These are phyloP conservation scores for Lerista edwardsae DNA, from an alignment of 2,797 vertebrate genomes.

Conservation along the genomic window DNA sequence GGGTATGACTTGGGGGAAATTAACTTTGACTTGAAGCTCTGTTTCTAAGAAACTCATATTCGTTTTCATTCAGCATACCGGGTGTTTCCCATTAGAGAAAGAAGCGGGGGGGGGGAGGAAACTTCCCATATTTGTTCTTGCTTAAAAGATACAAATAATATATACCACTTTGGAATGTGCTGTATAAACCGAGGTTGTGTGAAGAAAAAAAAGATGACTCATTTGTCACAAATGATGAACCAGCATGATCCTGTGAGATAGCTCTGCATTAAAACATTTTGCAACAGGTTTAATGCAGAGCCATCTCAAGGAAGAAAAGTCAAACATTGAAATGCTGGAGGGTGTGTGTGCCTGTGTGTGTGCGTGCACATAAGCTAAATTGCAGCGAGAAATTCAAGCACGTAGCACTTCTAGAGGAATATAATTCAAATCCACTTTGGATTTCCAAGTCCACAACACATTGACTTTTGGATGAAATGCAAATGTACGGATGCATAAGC, in stretches of 20 bases:
- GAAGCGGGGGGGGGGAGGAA: constrained; percentile 31
- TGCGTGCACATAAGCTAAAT: too few relatives aligned
- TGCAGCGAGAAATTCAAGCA: neutral
- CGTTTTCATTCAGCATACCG: constrained; percentile 55
- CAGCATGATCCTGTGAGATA: too few relatives aligned
- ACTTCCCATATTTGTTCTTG: constrained; percentile 48
- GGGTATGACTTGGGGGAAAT: constrained; percentile 42
- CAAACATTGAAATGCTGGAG: neutral
- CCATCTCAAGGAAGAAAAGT: constrained; percentile 14
- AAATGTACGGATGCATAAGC: too few relatives aligned
- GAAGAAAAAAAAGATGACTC: constrained; percentile 14
- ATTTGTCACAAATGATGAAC: constrained; percentile 1
- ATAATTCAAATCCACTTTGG: neutral
- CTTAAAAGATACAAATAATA: constrained; percentile 56
- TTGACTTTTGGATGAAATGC: neutral
- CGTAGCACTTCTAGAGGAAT: neutral
- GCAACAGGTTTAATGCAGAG: constrained; percentile 2
- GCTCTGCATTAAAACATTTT: too few relatives aligned
- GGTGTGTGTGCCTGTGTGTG: neutral
- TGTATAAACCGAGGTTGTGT: constrained; percentile 18
- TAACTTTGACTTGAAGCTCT: constrained; percentile 47
- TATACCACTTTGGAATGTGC: constrained; percentile 42
- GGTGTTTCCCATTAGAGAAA: constrained; percentile 54
- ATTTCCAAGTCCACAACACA: neutral
- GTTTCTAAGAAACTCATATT: constrained; percentile 26